Evolutionary conservation across 2,888 invertebrate genomes (phyloP).

Genomic region (Bombylius major): DNA sequence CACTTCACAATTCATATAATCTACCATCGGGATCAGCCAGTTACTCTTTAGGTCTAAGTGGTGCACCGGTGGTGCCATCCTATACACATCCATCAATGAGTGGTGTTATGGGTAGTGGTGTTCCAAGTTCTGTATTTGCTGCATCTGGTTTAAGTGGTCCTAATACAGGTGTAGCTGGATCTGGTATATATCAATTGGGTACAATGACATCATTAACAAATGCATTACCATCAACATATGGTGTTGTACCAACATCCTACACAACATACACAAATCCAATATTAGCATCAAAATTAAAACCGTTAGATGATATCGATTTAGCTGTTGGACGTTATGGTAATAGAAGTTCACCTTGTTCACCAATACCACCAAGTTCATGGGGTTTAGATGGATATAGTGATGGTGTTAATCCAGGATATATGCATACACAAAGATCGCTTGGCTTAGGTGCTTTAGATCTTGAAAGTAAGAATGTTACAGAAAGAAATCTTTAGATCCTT

Average conservation of each 20-base stretch:
- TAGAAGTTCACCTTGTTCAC: conserved; percentile 51
- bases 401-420: conserved; percentile 45
- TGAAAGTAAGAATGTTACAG: conserved; percentile 26
- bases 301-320: conserved; percentile 59
- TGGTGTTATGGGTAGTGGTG: conserved; percentile 26
- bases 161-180: conserved; percentile 21
- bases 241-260: conserved; percentile 36
- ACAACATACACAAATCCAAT: conserved; percentile 54
- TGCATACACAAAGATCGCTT: conserved; percentile 46
- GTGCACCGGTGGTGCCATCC: conserved; percentile 28
- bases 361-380: conserved; percentile 47
- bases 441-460: conserved; percentile 38
- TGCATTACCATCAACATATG: conserved; percentile 28
- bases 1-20: conserved; percentile 39
- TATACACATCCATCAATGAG: conserved; percentile 33
- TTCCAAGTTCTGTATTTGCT: conserved; percentile 24
- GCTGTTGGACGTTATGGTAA: conserved; percentile 47
- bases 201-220: conserved; percentile 25
- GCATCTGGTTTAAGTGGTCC: conserved; percentile 18
- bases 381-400: conserved; percentile 50
- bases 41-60: conserved; percentile 35
- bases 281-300: conserved; percentile 53
- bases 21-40: conserved; percentile 35
- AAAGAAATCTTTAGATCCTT: not conserved
- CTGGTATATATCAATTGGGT: conserved; percentile 26